These are phyloP conservation scores for Anthopleura xanthogrammica DNA, from an alignment of 92 coral and sea anemone genomes.

Conservation along the genomic window DNA sequence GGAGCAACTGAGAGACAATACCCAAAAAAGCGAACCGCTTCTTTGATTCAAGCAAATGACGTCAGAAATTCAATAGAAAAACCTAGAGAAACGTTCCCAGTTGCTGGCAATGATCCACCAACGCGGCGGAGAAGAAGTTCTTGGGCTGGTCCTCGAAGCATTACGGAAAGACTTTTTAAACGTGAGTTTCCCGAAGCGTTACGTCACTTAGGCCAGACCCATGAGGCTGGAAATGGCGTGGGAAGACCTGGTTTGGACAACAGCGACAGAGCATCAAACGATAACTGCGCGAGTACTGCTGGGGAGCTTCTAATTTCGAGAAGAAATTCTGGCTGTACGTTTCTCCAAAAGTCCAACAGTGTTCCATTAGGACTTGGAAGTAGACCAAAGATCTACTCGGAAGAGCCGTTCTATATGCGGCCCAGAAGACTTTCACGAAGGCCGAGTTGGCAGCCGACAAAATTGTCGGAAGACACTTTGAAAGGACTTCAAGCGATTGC, in stretches of 20 bases:
- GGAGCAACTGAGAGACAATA: neutral
- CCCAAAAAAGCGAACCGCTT: neutral
- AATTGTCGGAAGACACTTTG: conserved; percentile 3
- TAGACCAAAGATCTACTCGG: conserved; percentile 17
- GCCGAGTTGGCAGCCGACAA: conserved; percentile 29
- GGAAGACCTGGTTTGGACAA: neutral
- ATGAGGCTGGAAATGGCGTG: neutral
- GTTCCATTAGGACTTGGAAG: neutral
- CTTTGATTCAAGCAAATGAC: neutral
- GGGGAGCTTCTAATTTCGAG: neutral
- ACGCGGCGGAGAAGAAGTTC: neutral
- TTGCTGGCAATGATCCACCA: neutral
- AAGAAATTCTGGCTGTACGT: neutral
- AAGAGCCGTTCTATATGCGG: conserved; percentile 33
- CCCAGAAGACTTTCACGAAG: conserved; percentile 19
- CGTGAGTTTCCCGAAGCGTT: neutral
- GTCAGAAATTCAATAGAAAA: neutral
- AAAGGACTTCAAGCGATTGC: conserved; percentile 9
- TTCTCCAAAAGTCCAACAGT: conserved; percentile 1
- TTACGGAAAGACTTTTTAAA: neutral
- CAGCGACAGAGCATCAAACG: neutral
- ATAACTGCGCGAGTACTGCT: neutral
- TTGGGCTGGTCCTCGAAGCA: neutral
- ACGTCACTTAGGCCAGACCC: neutral
- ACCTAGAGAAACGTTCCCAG: neutral